A percentile compares a stretch with the other conserved stretches of the same genome.
Conservation (phyloP, 1,140 invertebrate species). For the Berghia stephanieae region DNA sequence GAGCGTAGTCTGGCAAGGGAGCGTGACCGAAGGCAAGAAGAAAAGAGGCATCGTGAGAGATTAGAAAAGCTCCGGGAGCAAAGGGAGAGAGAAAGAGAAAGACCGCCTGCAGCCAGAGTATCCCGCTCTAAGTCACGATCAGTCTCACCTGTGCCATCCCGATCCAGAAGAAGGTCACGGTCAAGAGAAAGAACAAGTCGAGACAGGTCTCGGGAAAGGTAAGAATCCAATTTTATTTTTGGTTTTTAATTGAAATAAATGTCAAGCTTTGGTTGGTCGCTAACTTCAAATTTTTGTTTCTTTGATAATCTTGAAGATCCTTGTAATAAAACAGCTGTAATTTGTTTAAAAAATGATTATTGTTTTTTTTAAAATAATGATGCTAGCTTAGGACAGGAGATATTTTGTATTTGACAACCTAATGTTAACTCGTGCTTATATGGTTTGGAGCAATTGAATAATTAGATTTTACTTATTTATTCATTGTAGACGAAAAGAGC, state of each 20-base stretch:
- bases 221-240: conserved; percentile 5
- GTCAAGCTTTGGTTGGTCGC: too few species aligned
- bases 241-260: too few species aligned
- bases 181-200: conserved; percentile 42
- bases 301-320: too few species aligned
- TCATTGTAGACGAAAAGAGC: conserved; percentile 63
- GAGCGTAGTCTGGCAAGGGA: conserved; percentile 50
- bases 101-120: conserved; percentile 36
- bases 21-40: conserved; percentile 38
- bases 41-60: conserved; percentile 42
- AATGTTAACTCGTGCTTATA: too few species aligned
- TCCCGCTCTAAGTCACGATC: conserved; percentile 51
- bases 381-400: too few species aligned
- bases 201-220: conserved; percentile 77
- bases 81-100: conserved; percentile 37
- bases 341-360: too few species aligned
- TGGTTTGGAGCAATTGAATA: too few species aligned
- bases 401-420: too few species aligned
- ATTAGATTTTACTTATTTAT: too few species aligned
- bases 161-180: conserved; percentile 44
- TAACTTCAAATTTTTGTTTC: too few species aligned
- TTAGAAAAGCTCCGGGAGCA: conserved; percentile 46
- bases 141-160: conserved; percentile 47
- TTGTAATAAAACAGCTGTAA: too few species aligned
- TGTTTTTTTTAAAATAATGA: too few species aligned